Percentiles rank a stretch among this genome's conserved stretches.
Conservation (phyloP, 2,888 invertebrate genomes). For the Heliconius cydno region DNA sequence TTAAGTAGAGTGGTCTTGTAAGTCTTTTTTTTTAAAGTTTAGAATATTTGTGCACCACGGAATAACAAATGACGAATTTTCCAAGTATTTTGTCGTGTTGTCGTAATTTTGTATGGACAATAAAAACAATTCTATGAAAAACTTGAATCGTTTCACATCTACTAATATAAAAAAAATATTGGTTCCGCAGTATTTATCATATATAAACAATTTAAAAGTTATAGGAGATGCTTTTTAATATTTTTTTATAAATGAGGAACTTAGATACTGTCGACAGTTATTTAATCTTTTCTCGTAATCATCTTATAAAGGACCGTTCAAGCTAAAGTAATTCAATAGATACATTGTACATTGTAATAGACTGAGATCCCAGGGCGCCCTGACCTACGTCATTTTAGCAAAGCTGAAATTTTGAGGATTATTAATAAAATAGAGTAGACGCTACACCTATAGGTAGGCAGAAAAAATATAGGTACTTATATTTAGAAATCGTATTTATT, state of each 20-base stretch:
- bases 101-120: background rate
- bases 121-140: conserved; percentile 11
- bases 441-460: too few relatives aligned
- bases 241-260: background rate
- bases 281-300: conserved; percentile 5
- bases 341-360: conserved; percentile 16
- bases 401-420: too few relatives aligned
- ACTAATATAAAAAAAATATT: background rate
- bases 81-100: background rate
- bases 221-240: background rate
- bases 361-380: too few relatives aligned
- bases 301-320: background rate
- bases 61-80: background rate
- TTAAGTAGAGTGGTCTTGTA: background rate
- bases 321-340: background rate
- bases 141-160: background rate
- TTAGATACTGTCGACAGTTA: background rate
- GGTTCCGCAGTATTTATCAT: background rate
- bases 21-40: background rate
- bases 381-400: too few relatives aligned
- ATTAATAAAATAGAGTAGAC: too few relatives aligned
- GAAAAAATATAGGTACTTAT: too few relatives aligned
- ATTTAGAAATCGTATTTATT: background rate
- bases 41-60: too few relatives aligned
- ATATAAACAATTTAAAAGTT: background rate